A percentile compares a stretch with the other conserved stretches of the same genome.
These are phyloP conservation scores for Macrotus californicus DNA, from an alignment of 2,113 vertebrate species.

Conservation along the genomic window DNA sequence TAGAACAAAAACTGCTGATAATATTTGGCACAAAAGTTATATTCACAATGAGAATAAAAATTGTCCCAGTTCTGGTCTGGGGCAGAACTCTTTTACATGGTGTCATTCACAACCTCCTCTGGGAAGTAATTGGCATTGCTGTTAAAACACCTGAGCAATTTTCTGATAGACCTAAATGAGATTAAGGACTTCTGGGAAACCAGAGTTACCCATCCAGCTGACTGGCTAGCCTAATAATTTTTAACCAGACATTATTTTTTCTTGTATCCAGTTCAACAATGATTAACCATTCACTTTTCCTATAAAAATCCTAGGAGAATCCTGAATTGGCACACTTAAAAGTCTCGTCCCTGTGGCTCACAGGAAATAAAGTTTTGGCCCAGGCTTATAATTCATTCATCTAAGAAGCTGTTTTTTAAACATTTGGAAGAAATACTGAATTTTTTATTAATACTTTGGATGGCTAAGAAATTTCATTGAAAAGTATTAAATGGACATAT, in stretches of 20 bases:
- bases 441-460: background rate
- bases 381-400: background rate
- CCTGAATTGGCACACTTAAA: background rate
- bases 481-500: background rate
- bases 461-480: slow-evolving; percentile 13
- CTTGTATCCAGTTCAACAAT: slow-evolving; percentile 51
- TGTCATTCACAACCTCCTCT: slow-evolving; percentile 31
- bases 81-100: slow-evolving; percentile 22
- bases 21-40: slow-evolving; percentile 27
- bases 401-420: slow-evolving; percentile 1
- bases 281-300: slow-evolving; percentile 46
- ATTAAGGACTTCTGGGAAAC: slow-evolving; percentile 55
- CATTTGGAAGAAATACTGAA: slow-evolving; percentile 4
- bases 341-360: background rate
- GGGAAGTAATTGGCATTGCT: slow-evolving; percentile 43
- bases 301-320: slow-evolving; percentile 30
- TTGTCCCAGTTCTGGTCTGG: background rate
- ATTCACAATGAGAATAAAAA: slow-evolving; percentile 38
- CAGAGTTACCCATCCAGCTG: slow-evolving; percentile 39
- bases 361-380: slow-evolving; percentile 5
- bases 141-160: slow-evolving; percentile 46
- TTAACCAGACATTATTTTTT: slow-evolving; percentile 60
- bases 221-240: slow-evolving; percentile 44
- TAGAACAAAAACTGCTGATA: slow-evolving; percentile 10
- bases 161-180: slow-evolving; percentile 58